phyloP scores from a whole-genome alignment of 30 jellyfish, hydroid and myxozoan genomes.

The Sanderia malayensis region DNA sequence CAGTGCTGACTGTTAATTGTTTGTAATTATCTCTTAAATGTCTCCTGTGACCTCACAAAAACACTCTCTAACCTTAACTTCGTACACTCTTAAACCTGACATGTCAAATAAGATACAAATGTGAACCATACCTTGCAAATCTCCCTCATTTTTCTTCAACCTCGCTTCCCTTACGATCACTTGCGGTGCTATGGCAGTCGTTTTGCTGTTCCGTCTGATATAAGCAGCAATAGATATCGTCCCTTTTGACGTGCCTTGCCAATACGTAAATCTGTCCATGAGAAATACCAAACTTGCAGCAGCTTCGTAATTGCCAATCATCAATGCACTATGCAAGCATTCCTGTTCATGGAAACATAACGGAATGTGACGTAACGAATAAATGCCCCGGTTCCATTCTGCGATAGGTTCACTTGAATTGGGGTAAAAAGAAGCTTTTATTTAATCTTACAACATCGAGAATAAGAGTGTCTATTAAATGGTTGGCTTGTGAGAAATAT shows the following conservation, averaged over 20 bases:
- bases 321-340: conserved; percentile 39
- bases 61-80: background rate
- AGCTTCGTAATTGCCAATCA: conserved; percentile 24
- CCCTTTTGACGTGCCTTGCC: conserved; percentile 59
- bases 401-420: too few species aligned
- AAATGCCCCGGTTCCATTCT: background rate
- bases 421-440: too few species aligned
- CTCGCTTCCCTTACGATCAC: conserved; percentile 60
- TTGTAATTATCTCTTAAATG: background rate
- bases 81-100: background rate
- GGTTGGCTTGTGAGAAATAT: too few species aligned
- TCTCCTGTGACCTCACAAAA: too few species aligned
- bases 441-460: too few species aligned
- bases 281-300: conserved; percentile 44
- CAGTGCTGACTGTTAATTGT: background rate
- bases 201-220: conserved; percentile 30
- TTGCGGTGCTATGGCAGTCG: conserved; percentile 55
- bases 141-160: conserved; percentile 51
- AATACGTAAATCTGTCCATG: conserved; percentile 55
- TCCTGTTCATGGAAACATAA: conserved; percentile 17
- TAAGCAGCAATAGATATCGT: conserved; percentile 27
- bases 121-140: conserved; percentile 49
- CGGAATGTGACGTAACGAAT: background rate
- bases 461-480: too few species aligned
- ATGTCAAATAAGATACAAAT: background rate